phyloP scores from a whole-genome alignment of 2,113 vertebrate genomes.

The Gopherus flavomarginatus region DNA sequence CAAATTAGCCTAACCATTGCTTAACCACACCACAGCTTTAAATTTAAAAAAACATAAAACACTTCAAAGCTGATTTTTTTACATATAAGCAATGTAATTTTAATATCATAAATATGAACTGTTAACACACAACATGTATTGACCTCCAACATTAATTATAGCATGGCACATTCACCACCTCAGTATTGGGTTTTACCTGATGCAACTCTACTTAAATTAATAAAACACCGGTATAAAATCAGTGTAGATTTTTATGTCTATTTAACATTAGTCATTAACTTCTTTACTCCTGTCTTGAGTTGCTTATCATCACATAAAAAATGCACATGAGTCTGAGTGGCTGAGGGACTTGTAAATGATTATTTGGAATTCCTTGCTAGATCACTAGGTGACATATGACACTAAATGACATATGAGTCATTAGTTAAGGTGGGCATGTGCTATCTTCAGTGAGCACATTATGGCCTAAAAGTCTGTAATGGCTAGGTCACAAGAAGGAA shows the following conservation, averaged over 20 bases:
- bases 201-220: conserved; percentile 12
- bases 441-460: background rate
- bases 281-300: background rate
- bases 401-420: background rate
- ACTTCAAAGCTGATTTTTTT: background rate
- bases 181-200: background rate
- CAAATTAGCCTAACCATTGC: background rate
- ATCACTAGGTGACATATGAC: background rate
- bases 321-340: background rate
- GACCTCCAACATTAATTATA: background rate
- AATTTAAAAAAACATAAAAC: background rate
- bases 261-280: background rate
- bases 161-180: background rate
- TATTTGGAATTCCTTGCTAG: background rate
- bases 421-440: background rate
- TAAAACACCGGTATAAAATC: background rate
- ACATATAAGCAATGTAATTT: background rate
- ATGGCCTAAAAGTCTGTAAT: background rate
- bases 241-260: background rate
- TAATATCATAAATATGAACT: background rate
- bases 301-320: background rate
- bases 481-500: background rate
- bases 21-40: background rate
- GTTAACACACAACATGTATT: background rate
- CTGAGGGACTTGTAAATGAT: background rate